Conservation (phyloP, 2,113 vertebrate genomes). For the Talpa occidentalis region DNA sequence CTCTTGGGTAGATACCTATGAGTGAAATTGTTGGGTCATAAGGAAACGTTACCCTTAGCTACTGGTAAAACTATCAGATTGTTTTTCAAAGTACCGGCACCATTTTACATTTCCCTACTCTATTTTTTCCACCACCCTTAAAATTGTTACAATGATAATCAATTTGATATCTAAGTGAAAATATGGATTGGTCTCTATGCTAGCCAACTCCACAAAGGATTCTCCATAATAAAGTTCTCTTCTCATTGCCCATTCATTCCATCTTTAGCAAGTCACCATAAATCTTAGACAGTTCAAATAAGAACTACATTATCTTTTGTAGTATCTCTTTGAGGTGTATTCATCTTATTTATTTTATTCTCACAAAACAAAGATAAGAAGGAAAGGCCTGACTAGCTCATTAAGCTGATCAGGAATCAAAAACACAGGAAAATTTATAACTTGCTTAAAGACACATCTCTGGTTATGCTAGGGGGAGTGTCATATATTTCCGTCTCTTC, state of each 20-base stretch:
- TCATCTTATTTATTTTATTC: slow-evolving; percentile 6
- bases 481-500: neutral
- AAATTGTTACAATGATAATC: neutral
- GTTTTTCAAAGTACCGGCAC: neutral
- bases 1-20: neutral
- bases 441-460: neutral
- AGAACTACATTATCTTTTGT: neutral
- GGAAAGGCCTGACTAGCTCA: neutral
- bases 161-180: slow-evolving; percentile 17
- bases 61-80: neutral
- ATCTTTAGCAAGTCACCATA: neutral
- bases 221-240: neutral
- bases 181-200: neutral
- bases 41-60: neutral
- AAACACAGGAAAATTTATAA: neutral
- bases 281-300: neutral
- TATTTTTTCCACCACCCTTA: neutral
- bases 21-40: neutral
- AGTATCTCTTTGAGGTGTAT: neutral
- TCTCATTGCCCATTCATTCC: neutral
- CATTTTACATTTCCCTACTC: neutral
- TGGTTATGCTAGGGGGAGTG: neutral
- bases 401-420: neutral
- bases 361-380: neutral
- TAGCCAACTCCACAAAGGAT: neutral